Evolutionary conservation across 2,888 invertebrate species (phyloP), one percentile per base, ranked within the genome.

Genomic region (Volucella inflata): DNA sequence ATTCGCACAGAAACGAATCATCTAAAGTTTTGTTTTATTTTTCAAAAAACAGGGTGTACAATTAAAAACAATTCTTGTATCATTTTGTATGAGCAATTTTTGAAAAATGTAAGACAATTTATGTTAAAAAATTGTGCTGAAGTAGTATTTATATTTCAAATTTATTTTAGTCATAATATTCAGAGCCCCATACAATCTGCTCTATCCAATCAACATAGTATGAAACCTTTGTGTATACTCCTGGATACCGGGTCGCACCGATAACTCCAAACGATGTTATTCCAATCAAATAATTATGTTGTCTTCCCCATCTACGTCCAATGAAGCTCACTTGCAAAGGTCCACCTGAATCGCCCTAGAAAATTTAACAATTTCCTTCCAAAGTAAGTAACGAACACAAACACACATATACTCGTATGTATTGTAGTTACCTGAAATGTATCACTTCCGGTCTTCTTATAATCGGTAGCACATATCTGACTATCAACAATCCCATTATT

Each of bases 191-290:
- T 4, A 89, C 89, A 42, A 88, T 87, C 11, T 78, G 65, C 68
- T 92, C 92, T 42, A 92, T 91, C 92, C 92, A 92, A 74, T 92
- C 91, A 14, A 92, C 55, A 80, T 88, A 92, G 0, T 89, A 88
- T 2, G 88, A 90, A 1, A 91, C 88, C 17, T 91, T 88, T 0
- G 92, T 92, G 42, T 91, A 92, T 36, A 92, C 90, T 40, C 91
- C 90, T 0, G 91, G 91, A 46, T 89, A 90, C 16, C 88, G 89
- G 55, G 90, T 90, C 30, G 89, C 89, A 16, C 92, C 92, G 71
- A 89, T 88, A 2, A 90, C 88, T 0, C 92, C 92, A 78, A 90
- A 92, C 0, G 92, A 92, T 12, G 92, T 92, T 2, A 92, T 88
- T 10, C 92, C 92, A 21, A 91, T 90, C 0, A 91, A 85, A 76